A percentile compares a stretch with the other conserved stretches of the same genome.
Evolutionary conservation across 2,113 vertebrate species (phyloP).

Genomic region (Uria aalge): DNA sequence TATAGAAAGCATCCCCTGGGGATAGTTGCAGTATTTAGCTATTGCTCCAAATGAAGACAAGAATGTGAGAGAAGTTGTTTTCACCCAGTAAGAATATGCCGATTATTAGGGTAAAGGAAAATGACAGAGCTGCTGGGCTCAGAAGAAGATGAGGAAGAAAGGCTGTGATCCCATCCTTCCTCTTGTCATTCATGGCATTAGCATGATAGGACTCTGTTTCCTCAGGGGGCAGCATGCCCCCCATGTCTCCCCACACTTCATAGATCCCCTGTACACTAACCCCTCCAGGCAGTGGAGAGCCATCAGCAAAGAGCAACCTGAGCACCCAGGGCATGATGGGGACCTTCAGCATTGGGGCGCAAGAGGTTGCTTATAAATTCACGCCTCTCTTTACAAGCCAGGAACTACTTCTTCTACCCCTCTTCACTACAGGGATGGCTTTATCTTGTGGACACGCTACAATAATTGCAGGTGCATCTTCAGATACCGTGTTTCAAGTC

Average conservation of each 20-base stretch:
- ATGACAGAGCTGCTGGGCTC: background rate
- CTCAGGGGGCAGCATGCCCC: background rate
- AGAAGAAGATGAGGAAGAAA: background rate
- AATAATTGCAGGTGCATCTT: background rate
- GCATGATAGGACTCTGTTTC: accelerated
- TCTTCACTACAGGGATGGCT: background rate
- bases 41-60: background rate
- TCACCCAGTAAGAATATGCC: background rate
- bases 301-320: background rate
- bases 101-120: background rate
- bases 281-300: background rate
- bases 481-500: background rate
- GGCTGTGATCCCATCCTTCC: background rate
- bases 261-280: accelerated
- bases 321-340: accelerated
- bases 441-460: accelerated
- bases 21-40: background rate
- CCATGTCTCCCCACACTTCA: background rate
- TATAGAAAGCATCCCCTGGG: background rate
- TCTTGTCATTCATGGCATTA: background rate
- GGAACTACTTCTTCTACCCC: background rate
- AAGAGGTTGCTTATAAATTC: background rate
- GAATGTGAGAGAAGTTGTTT: background rate
- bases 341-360: background rate
- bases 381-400: background rate